Evolutionary conservation across 2,888 invertebrate species (phyloP), one percentile per base, ranked within the genome.

Genomic region (Hedya salicella): DNA sequence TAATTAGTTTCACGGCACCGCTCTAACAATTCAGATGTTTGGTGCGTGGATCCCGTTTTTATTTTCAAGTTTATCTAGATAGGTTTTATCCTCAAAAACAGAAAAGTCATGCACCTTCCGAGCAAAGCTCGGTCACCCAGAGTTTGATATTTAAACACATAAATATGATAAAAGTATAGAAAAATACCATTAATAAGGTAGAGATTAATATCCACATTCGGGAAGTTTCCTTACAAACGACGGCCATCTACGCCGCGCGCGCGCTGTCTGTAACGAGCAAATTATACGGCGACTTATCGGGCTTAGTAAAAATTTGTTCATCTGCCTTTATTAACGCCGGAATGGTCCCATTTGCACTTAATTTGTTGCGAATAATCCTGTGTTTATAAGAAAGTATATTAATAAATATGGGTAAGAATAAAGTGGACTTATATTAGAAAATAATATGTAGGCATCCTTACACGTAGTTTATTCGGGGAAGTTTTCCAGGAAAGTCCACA

Each of bases 271-370:
- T 87, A 90, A 91, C 85, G 91, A 88, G 85, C 85, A 91, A 90
- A 91, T 91, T 91, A 91, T 91, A 82, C 91, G 76, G 77, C 78
- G 90, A 78, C 89, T 91, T 91, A 89, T 82, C 85, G 76, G 75
- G 83, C 79, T 85, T 88, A 87, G 88, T 89, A 91, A 91, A 91
- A 91, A 91, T 91, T 90, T 89, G 89, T 85, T 81, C 83, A 71
- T 68, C 69, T 78, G 86, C 85, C 83, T 79, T 77, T 81, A 80
- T 77, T 76, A 76, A 81, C 44, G 54, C 21, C 42, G 42, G 30
- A 57, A 63, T 65, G 65, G 54, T 19, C 68, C 65, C 66, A 61
- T 57, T 57, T 61, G 65, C 67, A 62, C 63, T 59, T 67, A 57
- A 62, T 59, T 50, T 68, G 44, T 17, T 48, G 39, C 19, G 68